Conservation (phyloP, 37 sponge, comb jelly and placozoan genomes). For the Diacarnus erythraeanus region DNA sequence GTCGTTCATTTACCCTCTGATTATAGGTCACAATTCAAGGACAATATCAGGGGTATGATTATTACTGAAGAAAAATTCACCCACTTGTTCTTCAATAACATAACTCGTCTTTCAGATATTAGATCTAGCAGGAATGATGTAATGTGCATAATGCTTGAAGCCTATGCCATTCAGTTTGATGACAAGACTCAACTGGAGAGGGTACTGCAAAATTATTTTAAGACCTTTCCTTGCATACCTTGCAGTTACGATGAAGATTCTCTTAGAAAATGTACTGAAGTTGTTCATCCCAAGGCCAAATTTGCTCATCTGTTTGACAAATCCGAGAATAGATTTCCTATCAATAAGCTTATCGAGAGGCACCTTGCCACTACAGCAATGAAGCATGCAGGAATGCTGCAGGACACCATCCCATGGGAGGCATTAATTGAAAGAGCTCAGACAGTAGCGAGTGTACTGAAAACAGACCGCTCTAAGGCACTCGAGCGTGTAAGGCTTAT, state of each 20-base stretch:
- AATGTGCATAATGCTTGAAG: slow-evolving; percentile 15
- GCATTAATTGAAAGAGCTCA: slow-evolving; percentile 32
- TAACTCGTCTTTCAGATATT: background rate
- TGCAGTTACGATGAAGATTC: slow-evolving; percentile 46
- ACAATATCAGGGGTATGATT: background rate
- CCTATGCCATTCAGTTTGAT: slow-evolving; percentile 15
- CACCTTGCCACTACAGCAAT: slow-evolving; percentile 14
- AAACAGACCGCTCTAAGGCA: no score
- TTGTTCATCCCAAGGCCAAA: slow-evolving; percentile 23
- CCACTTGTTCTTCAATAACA: slow-evolving; percentile 6
- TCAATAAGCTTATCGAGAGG: background rate
- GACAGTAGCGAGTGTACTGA: no score
- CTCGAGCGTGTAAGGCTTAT: no score
- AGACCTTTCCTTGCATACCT: slow-evolving; percentile 34
- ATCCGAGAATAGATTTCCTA: slow-evolving; percentile 37
- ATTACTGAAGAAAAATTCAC: slow-evolving; percentile 13
- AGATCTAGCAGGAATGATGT: slow-evolving; percentile 15
- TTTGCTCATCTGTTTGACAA: slow-evolving; percentile 41
- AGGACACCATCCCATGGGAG: slow-evolving; percentile 32
- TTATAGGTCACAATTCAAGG: slow-evolving; percentile 9
- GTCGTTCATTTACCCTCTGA: slow-evolving; percentile 45
- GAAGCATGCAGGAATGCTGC: slow-evolving; percentile 37
- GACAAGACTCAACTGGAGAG: background rate
- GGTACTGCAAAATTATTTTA: background rate
- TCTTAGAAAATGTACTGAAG: slow-evolving; percentile 6